Conservation (phyloP, 2,888 invertebrate species). For the Craniophora ligustri region DNA sequence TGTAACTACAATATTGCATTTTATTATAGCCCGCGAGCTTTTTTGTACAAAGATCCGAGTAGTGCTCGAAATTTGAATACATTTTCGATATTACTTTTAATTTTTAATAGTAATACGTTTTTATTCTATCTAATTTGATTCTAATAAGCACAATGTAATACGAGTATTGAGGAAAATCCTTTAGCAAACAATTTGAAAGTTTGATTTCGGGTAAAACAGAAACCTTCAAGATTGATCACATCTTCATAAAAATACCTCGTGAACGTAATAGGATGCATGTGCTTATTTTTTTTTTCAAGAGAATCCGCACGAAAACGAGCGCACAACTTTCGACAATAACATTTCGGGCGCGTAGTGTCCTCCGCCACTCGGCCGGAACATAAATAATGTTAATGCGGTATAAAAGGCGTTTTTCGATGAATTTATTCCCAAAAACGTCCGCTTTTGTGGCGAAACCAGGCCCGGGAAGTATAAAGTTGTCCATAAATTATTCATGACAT, state of each 20-base stretch:
- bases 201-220: neutral
- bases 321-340: conserved; percentile 54
- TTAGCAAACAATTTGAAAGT: too few species aligned
- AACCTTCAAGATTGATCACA: conserved; percentile 8
- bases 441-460: conserved; percentile 74
- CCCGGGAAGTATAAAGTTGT: conserved; percentile 82
- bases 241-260: conserved; percentile 33
- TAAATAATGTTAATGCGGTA: conserved; percentile 84
- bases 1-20: conserved; percentile 49
- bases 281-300: conserved; percentile 43
- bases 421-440: conserved; percentile 81
- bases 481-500: conserved; percentile 81
- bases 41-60: conserved; percentile 30
- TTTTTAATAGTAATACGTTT: neutral
- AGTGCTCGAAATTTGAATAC: conserved; percentile 37
- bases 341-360: conserved; percentile 56
- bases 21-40: conserved; percentile 33
- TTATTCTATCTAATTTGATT: too few species aligned
- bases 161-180: too few species aligned
- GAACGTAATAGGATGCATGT: conserved; percentile 44
- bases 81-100: conserved; percentile 7
- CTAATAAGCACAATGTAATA: too few species aligned
- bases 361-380: conserved; percentile 60
- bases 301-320: conserved; percentile 39
- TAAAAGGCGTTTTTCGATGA: conserved; percentile 84